Percentiles rank a stretch among this genome's conserved stretches.
phyloP scores from a whole-genome alignment of 1,140 invertebrate species.

The Eriosoma lanigerum region DNA sequence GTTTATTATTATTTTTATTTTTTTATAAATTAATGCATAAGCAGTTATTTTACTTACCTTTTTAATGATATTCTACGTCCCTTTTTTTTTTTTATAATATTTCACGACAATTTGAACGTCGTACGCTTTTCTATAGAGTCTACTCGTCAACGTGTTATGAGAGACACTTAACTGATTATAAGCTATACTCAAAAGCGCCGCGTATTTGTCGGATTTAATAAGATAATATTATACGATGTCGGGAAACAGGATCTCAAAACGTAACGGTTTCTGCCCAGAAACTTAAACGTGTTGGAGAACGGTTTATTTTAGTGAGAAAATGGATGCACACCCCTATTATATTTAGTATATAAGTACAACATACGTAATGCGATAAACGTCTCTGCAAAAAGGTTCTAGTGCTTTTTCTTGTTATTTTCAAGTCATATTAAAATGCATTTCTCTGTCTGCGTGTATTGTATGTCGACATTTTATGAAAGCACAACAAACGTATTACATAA shows the following conservation, averaged over 20 bases:
- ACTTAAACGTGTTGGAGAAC: neutral
- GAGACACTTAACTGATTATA: constrained; percentile 28
- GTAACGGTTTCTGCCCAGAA: neutral
- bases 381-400: neutral
- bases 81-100: no score
- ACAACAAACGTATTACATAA: neutral
- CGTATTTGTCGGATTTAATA: constrained; percentile 1
- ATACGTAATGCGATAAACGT: constrained; percentile 19
- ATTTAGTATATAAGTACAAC: neutral
- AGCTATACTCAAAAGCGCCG: neutral
- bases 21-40: no score
- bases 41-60: no score
- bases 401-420: constrained; percentile 39
- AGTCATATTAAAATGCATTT: constrained; percentile 20
- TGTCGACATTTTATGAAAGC: constrained; percentile 15
- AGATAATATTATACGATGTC: neutral
- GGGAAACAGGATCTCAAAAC: neutral
- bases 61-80: no score
- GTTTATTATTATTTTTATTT: no score
- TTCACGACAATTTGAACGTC: no score
- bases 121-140: no score
- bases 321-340: neutral
- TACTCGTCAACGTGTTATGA: no score
- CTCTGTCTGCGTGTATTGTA: neutral
- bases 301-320: neutral